Conservation (phyloP, 2,113 vertebrate genomes). For the Ophiodon elongatus region DNA sequence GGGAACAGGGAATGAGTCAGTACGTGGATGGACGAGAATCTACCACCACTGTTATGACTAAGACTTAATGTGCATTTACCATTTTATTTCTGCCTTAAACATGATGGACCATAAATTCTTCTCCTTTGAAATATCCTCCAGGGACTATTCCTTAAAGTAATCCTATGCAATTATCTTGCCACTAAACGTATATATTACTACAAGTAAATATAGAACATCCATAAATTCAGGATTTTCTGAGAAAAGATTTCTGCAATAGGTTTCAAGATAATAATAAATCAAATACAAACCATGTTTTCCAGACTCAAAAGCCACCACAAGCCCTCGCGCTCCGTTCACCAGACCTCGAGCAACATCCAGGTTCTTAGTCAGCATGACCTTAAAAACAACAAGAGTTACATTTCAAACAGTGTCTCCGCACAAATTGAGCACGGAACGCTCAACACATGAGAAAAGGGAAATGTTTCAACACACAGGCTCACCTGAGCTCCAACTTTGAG, state of each 20-base stretch:
- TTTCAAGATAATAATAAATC: background rate
- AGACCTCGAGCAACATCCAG: constrained; percentile 91
- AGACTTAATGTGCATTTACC: background rate
- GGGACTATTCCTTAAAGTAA: background rate
- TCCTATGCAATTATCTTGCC: background rate
- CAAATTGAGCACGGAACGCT: background rate
- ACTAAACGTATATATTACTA: background rate
- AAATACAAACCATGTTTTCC: constrained; percentile 85
- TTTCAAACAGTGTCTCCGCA: background rate
- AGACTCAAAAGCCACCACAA: constrained; percentile 90
- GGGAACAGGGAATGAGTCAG: background rate
- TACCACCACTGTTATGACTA: background rate
- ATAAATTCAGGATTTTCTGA: background rate
- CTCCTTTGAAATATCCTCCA: background rate
- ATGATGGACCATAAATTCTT: background rate
- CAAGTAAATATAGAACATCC: background rate
- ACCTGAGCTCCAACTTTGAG: constrained; percentile 96
- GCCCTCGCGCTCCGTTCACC: constrained; percentile 95
- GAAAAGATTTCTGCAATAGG: background rate
- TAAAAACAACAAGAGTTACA: background rate
- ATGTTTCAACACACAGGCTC: background rate
- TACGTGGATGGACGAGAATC: background rate
- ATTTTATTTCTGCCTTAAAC: background rate
- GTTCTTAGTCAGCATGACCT: constrained; percentile 99
- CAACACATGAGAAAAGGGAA: background rate